Percentiles rank a stretch among this genome's conserved stretches.
Evolutionary conservation across 1,140 invertebrate species (phyloP).

Genomic region (Agraylea sexmaculata): DNA sequence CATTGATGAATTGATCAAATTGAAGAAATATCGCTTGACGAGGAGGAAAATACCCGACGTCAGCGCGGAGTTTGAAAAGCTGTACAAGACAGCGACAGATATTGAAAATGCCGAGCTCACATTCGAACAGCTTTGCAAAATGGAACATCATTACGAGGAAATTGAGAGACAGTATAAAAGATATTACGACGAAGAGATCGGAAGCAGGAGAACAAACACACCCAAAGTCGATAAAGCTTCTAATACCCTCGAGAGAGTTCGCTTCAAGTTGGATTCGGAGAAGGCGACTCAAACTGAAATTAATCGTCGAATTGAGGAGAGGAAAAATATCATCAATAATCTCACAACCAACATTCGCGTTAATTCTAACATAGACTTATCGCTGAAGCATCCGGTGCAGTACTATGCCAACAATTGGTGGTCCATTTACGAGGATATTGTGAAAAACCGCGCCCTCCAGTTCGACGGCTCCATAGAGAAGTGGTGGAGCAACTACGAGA

Average conservation of each 20-base stretch:
- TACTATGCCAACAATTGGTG: slow-evolving; percentile 42
- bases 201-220: background rate
- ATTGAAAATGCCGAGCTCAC: slow-evolving; percentile 20
- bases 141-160: slow-evolving; percentile 20
- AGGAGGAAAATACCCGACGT: slow-evolving; percentile 8
- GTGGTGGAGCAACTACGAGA: slow-evolving; percentile 38
- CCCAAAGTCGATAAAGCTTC: background rate
- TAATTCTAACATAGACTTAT: slow-evolving; percentile 32
- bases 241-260: slow-evolving; percentile 3
- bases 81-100: slow-evolving; percentile 14
- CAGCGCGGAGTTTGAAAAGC: slow-evolving; percentile 17
- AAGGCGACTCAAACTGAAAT: slow-evolving; percentile 11
- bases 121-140: slow-evolving; percentile 20
- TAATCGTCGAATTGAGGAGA: slow-evolving; percentile 25
- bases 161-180: slow-evolving; percentile 17
- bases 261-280: slow-evolving; percentile 4
- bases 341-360: slow-evolving; percentile 26
- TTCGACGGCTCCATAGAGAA: slow-evolving; percentile 39
- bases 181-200: slow-evolving; percentile 20
- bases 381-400: slow-evolving; percentile 31
- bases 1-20: slow-evolving; percentile 29
- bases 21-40: slow-evolving; percentile 8
- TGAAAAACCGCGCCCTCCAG: slow-evolving; percentile 33
- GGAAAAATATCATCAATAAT: slow-evolving; percentile 34
- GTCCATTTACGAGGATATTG: slow-evolving; percentile 36